Evolutionary conservation across 1,140 invertebrate species (phyloP), one percentile per base, ranked within the genome.

Genomic region (Teleopsis dalmanni): DNA sequence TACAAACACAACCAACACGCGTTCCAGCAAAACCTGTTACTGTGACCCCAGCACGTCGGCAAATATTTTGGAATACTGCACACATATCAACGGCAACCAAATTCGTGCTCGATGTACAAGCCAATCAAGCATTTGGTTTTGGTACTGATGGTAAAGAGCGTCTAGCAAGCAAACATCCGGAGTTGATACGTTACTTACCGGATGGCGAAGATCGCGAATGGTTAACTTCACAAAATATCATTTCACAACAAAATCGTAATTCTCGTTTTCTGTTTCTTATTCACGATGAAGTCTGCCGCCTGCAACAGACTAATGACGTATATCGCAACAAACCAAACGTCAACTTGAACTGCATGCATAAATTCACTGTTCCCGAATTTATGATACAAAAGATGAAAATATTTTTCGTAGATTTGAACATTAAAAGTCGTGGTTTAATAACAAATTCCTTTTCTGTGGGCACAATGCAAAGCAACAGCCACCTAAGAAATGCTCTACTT

Each of bases 61-160:
- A 70, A 49, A 70, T 70, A 34, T 70, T 65, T 38, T 70, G 66
- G 66, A 67, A 70, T 42, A 69, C 66, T 0, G 62, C 66, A 13
- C 56, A 65, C 22, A 66, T 70, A 47, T 58, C 61, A 0, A 65
- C 60, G 7, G 58, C 25, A 41, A 70, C 66, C 2, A 67, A 70
- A 40, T 70, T 70, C 23, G 63, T 70, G 18, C 48, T 70, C 13
- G 66, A 70, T 36, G 62, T 70, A 27, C 63, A 70, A 42, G 66
- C 66, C 0, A 70, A 70, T 26, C 50, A 67, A n/a, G 62, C 66
- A 3, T 70, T 70, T 54, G 66, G 66, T 8, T 67, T 67, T 27
- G 58, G 62, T 25, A 62, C 59, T 1, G 63, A 70, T 34, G 65
- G 65, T 9, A 63, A 62, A 47, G 66, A 70, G 29, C 53, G 66